Evolutionary conservation across 2,113 vertebrate species (phyloP), one percentile per base, ranked within the genome.

Genomic region (Megaceryle torquata): DNA sequence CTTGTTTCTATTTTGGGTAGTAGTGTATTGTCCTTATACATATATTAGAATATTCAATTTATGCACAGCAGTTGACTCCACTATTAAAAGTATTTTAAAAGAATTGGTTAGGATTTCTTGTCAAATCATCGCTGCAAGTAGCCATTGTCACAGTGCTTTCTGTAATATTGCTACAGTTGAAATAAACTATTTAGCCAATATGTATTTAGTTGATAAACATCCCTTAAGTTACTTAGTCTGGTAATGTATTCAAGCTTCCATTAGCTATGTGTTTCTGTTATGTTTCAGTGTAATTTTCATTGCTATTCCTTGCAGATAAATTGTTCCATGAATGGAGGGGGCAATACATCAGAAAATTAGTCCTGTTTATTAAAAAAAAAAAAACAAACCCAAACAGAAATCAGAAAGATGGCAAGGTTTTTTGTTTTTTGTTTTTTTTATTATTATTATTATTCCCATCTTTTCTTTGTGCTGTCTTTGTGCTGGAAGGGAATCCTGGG

Each of bases 201-300:
- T 13, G 20, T 82, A 61, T 43, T 82, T 82, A 33, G 71, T 76
- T 95, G 81, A 76, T 95, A 93, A 95, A 70, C 50, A 63, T 80
- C 22, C 28, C 59, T 89, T 89, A 79, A 86, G 72, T 92, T 64
- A 44, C 74, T 81, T 75, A 35, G 11, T 60, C n/a, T 88, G 54
- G 43, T 91, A 92, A 70, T 85, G 50, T 74, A 12, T 57, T 87
- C 44, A 91, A 16, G 31, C 37, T 87, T 79, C 91, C 59, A 69
- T 94, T 96, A 93, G 44, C 77, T 61, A 26, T 57, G 74, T 87
- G 68, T 44, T 72, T 95, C 77, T 97, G 67, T 76, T 95, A 86
- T 4, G 3, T 95, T 89, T 88, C 63, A 88, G 59, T 80, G 59
- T 95, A 82, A 88, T 92, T 96, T 91, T 82, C 50, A 6, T 89